These are phyloP conservation scores for Porites divaricata DNA, from an alignment of 92 coral and sea anemone species.

Conservation along the genomic window DNA sequence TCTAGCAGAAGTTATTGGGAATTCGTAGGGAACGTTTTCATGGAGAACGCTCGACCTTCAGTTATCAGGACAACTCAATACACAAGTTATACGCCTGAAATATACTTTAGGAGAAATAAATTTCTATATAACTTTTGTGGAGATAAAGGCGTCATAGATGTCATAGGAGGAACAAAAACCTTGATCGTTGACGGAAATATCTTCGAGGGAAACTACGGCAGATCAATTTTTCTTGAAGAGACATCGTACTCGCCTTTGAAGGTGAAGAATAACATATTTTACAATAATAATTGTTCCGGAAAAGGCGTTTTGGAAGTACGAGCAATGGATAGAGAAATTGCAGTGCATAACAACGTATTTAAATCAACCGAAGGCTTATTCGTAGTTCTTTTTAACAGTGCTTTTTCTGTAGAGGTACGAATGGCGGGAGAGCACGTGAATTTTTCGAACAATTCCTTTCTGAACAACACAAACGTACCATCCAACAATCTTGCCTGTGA, in stretches of 20 bases:
- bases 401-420: neutral
- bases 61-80: slow-evolving; percentile 22
- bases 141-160: slow-evolving; percentile 48
- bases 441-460: slow-evolving; percentile 44
- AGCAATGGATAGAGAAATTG: slow-evolving; percentile 20
- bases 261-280: slow-evolving; percentile 18
- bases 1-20: slow-evolving; percentile 12
- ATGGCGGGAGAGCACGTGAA: neutral
- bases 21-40: slow-evolving; percentile 33
- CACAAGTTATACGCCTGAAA: neutral
- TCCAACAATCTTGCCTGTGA: slow-evolving; percentile 9
- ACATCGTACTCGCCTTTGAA: neutral
- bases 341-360: slow-evolving; percentile 20
- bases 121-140: slow-evolving; percentile 31
- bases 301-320: slow-evolving; percentile 19
- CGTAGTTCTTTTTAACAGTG: slow-evolving; percentile 21
- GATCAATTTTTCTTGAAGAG: slow-evolving; percentile 2
- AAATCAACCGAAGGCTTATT: slow-evolving; percentile 17
- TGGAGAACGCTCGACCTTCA: slow-evolving; percentile 32
- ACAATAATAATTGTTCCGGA: slow-evolving; percentile 9
- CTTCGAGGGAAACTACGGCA: slow-evolving; percentile 35
- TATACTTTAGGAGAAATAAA: slow-evolving; percentile 10
- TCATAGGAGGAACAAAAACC: neutral
- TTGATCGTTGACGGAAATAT: slow-evolving; percentile 29
- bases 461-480: slow-evolving; percentile 6